phyloP scores from a whole-genome alignment of 2,888 invertebrate genomes.

The Salpingus planirostris region DNA sequence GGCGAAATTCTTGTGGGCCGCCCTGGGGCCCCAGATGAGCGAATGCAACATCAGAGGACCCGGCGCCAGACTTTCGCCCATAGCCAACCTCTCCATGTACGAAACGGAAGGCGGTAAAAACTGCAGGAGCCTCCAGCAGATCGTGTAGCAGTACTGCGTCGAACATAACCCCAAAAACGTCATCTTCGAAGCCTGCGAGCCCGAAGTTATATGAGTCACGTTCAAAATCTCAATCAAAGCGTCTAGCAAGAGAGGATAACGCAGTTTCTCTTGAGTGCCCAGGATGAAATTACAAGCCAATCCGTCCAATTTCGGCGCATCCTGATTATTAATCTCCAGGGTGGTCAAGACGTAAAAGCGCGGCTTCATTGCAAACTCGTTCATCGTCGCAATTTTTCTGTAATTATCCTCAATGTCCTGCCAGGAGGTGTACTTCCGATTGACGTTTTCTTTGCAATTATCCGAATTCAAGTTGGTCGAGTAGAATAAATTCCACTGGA shows the following conservation, averaged over 20 bases:
- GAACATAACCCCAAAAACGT: conserved; percentile 64
- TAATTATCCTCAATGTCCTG: conserved; percentile 70
- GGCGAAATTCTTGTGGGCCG: conserved; percentile 73
- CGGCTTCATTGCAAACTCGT: conserved; percentile 68
- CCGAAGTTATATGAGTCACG: conserved; percentile 60
- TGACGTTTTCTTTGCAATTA: conserved; percentile 47
- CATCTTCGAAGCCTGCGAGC: conserved; percentile 36
- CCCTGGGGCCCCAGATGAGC: conserved; percentile 81
- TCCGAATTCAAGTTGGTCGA: conserved; percentile 52
- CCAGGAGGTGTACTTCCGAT: conserved; percentile 61
- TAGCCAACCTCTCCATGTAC: conserved; percentile 71
- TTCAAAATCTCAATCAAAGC: conserved; percentile 76
- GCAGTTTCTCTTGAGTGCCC: conserved; percentile 83
- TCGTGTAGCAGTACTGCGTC: conserved; percentile 84
- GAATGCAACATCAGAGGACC: conserved; percentile 70
- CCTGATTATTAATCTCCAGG: conserved; percentile 64
- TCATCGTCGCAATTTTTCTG: conserved; percentile 52
- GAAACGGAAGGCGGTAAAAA: conserved; percentile 84
- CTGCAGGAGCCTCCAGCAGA: conserved; percentile 74
- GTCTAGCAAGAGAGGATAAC: conserved; percentile 79
- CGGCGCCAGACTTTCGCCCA: conserved; percentile 57
- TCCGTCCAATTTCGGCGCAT: conserved; percentile 87
- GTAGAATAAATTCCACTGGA: conserved; percentile 73
- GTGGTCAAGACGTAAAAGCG: conserved; percentile 85
- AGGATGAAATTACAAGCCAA: conserved; percentile 89